Base-by-base conservation (phyloP, 1,140 invertebrate genomes). In the Dendrolimus kikuchii region DNA sequence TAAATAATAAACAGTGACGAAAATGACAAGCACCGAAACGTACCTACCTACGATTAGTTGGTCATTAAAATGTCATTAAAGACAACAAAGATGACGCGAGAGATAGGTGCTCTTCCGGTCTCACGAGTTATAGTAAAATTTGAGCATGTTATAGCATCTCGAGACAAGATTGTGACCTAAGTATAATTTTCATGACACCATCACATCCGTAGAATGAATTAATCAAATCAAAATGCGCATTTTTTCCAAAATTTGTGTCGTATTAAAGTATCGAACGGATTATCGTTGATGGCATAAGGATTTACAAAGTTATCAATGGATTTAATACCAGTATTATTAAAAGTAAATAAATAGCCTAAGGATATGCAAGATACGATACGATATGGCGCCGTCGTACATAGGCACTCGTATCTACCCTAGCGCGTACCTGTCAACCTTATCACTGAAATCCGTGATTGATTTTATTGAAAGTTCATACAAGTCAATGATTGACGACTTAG, bases 371-470 rank as follows among this genome's bases (percentile, higher is more conserved):
- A 23, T 23, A 23, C 23, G 47, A 40, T 40, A 38, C 36, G 44
- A 46, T 37, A 43, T 43, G 39, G 46, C 43, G 4, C 37, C 7
- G 46, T 38, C 43, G 10, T 54, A 8, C 51, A 6, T 47, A 45
- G 7, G n/a, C 5, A 47, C 4, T 8, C 41, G 47, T 40, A 54
- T 51, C 44, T 54, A 51, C 49, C 46, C 46, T 53, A 55, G 9
- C 56, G 38, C 51, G 44, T 52, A 51, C 43, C 56, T 70, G 66
- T 64, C 64, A 77, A 55, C 57, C 59, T 74, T 69, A 81, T 77
- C 71, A 52, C 38, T 23, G 23, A 23, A 42, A 60, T 56, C 56
- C 62, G 62, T 74, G 69, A 77, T 74, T 72, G 66, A 70, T 73
- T 70, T 62, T 60, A 51, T 56, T 56, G 57, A 65, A 61, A 53